Base-by-base conservation (phyloP, 2,888 invertebrate genomes). In the Acanthosoma haemorrhoidale region DNA sequence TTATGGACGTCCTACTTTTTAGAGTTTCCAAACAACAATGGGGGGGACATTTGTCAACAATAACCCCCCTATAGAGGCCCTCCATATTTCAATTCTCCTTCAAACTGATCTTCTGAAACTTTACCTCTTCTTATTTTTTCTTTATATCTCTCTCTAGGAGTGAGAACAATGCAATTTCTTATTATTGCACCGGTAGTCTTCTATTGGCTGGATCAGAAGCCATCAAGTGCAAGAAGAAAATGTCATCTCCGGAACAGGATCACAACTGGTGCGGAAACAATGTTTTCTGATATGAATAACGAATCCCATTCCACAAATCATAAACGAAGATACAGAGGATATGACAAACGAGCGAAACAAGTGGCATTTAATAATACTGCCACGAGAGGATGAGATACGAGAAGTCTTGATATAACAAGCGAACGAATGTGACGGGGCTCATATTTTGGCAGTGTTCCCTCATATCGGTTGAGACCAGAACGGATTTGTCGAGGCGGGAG, bases 11-110 rank as follows among this genome's bases (percentile, higher is more conserved):
- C n/a, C n/a, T n/a, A n/a, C n/a, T n/a, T n/a, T n/a, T n/a, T n/a
- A n/a, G n/a, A n/a, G n/a, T n/a, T n/a, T n/a, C n/a, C 25, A 51
- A 25, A n/a, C 51, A 51, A 51, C 51, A 51, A 51, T 25, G 29
- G 51, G 25, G n/a, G 51, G n/a, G 29, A 51, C 51, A 51, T 51
- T 51, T 51, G 51, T 51, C 51, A 51, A 51, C 51, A 51, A 51
- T 51, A 51, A 51, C 51, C 51, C n/a, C n/a, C 25, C 51, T 25
- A 51, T 51, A 51, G 51, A n/a, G 51, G 51, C 25, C 51, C 6
- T 25, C 21, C 25, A 51, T 51, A 51, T 51, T 51, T 51, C 51
- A 51, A 51, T 51, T 51, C 51, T 51, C n/a, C 5, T 21, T 25
- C 21, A 51, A 25, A 21, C n/a, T 13, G n/a, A 25, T 9, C 25